Base-by-base conservation (phyloP, 2,888 invertebrate species). In the Caenorhabditis sp. region DNA sequence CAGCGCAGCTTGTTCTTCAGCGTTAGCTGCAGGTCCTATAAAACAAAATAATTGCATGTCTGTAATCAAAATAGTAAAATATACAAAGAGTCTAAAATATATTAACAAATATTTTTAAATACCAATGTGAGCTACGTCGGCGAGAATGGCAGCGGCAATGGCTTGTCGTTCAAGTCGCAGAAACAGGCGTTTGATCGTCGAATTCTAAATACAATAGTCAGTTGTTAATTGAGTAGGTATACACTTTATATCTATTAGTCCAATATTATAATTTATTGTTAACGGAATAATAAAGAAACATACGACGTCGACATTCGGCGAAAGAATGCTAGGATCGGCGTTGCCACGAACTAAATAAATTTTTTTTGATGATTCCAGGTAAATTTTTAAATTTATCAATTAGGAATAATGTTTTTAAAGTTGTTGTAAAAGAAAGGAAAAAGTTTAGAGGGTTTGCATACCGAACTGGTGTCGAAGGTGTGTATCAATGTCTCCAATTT, bases 261-360 rank as follows among this genome's bases (percentile, higher is more conserved):
- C 26, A 48, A n/a, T n/a, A n/a, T n/a, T n/a, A n/a, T n/a, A n/a
- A 48, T 48, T 48, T 48, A 48, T 48, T 48, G 48, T 48, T 48
- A 48, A 48, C 48, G 48, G 48, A 48, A 48, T 48, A 48, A 48
- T 48, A 48, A 48, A 48, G 48, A 48, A 48, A 48, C 48, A 8
- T 48, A 48, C 48, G 48, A 5, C 26, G 48, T 48, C 26, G 26
- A 48, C 48, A 48, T 48, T 48, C 48, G 48, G 48, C 26, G 48
- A 48, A 48, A 48, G 48, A 48, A 48, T 48, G 48, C n/a, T 48
- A 20, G 48, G 48, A 48, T 48, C 48, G 48, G 20, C 26, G 48
- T 48, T 20, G 48, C 48, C 48, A 24, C 48, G 48, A 24, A 48
- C 48, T 48, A 17, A 48, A 48, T n/a, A n/a, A n/a, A n/a, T n/a